phyloP scores from a whole-genome alignment of 2,888 invertebrate species.

The Empis stercorea region DNA sequence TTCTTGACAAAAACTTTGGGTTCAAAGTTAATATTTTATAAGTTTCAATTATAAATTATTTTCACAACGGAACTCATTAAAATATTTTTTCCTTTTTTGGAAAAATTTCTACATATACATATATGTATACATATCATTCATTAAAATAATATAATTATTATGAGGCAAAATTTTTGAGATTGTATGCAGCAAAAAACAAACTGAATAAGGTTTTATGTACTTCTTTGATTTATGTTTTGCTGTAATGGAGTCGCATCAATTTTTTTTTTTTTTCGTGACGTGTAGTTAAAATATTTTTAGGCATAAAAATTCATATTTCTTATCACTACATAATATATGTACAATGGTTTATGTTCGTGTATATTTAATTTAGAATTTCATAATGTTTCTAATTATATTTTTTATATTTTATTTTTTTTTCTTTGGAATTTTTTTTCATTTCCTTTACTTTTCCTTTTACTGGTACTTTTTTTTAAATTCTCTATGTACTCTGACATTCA shows the following conservation, averaged over 20 bases:
- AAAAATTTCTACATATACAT: no score
- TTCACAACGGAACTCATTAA: no score
- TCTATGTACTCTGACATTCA: background rate
- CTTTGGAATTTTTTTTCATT: background rate
- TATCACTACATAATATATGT: conserved; percentile 18
- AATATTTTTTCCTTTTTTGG: no score
- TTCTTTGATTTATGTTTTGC: background rate
- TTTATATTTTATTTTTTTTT: no score
- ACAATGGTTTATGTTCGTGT: conserved; percentile 9
- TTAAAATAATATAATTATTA: background rate
- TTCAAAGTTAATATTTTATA: no score
- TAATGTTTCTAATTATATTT: background rate
- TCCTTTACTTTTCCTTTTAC: background rate
- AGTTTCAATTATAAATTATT: no score
- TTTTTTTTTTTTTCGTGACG: background rate
- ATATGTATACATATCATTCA: no score
- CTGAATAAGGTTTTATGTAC: background rate
- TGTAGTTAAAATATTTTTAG: no score
- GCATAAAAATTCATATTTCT: background rate
- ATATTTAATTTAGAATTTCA: background rate
- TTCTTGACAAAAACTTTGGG: no score
- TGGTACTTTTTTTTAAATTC: background rate
- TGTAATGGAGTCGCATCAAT: background rate
- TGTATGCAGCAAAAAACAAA: background rate
- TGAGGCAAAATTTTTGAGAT: conserved; percentile 3